phyloP scores from a whole-genome alignment of 2,113 vertebrate species.

The Mastomys natalensis region DNA sequence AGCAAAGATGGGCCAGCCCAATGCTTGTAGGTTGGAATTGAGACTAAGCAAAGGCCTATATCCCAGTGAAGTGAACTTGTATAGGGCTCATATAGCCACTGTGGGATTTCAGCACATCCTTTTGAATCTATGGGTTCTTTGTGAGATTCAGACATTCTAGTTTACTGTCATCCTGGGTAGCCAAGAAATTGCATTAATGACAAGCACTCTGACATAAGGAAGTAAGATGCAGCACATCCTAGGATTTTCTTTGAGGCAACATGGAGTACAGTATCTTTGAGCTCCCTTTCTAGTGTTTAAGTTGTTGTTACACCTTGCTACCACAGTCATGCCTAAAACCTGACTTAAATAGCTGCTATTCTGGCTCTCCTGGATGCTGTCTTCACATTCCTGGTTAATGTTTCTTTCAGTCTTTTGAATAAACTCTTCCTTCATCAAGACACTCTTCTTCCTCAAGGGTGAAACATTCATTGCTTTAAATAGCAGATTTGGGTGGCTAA shows the following conservation, averaged over 20 bases:
- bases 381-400: background rate
- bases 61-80: background rate
- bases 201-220: rapidly evolving
- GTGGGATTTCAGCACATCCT: background rate
- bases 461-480: background rate
- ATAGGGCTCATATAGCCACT: background rate
- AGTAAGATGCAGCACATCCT: background rate
- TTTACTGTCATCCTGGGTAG: background rate
- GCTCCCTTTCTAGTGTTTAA: background rate
- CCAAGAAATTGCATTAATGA: background rate
- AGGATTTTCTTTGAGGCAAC: background rate
- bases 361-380: background rate
- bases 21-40: too few species aligned
- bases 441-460: background rate
- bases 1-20: background rate
- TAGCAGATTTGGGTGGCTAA: background rate
- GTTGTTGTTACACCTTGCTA: background rate
- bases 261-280: background rate
- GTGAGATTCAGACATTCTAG: background rate
- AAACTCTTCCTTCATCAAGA: background rate
- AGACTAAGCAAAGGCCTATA: background rate
- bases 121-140: background rate
- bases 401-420: background rate
- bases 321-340: background rate
- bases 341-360: background rate